Evolutionary conservation across 2,888 invertebrate species (phyloP), one percentile per base, ranked within the genome.

Genomic region (Acheta domesticus): DNA sequence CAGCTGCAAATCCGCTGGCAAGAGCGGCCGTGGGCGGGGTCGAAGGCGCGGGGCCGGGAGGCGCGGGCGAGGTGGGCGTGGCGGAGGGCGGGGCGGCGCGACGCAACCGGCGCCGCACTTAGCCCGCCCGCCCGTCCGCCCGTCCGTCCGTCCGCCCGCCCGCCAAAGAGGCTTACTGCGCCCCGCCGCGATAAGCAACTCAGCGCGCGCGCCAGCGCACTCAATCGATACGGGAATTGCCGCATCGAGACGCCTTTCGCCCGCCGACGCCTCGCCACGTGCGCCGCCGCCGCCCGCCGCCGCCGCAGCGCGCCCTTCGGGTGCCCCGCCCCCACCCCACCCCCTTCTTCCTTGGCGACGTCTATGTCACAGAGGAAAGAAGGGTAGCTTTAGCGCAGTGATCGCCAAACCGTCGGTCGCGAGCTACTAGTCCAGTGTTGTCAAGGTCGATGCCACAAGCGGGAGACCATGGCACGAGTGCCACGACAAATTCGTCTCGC

Each of bases 1-100:
- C 36, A 36, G 5, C 36, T 36, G 36, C 36, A 36, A 36, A 36
- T 36, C 36, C 36, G 36, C 36, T 84, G 85, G 86, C 79, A 76
- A 76, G 79, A 50, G 62, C 14, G 23, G 36, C 78, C 14, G 49
- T 11, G 74, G 23, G 21, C 23, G 20, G 75, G 1, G 19, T 11
- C 11, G 75, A n/a, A 49, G 73, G 21, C 16, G 21, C 12, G 20
- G 75, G 1, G 16, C 16, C 5, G 75, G 12, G 21, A 5, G 8
- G 36, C 75, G 20, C 20, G 14, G 21, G 21, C 23, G 23, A 19
- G 62, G 62, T 62, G 62, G 16, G 16, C 62, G 62, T 62, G 62
- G 16, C n/a, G 62, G 14, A 11, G 62, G 62, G 23, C 23, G 23
- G 23, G 23, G 23, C 23, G 23, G 23, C 23, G 23, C 23, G 23